phyloP scores from a whole-genome alignment of 2,797 vertebrate species.

The Falco naumanni region DNA sequence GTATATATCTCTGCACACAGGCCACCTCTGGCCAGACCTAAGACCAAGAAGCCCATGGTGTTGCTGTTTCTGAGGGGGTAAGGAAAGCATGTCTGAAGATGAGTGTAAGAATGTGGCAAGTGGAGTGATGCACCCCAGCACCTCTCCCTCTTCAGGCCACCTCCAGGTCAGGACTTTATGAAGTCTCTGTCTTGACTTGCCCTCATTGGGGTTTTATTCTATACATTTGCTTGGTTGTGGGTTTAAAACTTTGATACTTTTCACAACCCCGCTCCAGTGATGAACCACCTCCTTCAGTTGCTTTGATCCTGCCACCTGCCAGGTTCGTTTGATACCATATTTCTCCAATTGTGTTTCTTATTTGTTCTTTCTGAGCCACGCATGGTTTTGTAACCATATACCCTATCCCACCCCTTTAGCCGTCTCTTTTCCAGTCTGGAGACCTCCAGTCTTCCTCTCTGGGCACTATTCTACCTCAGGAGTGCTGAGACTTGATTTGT shows the following conservation, averaged over 20 bases:
- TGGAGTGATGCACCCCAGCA: accelerated
- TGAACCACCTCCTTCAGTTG: background rate
- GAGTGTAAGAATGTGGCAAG: background rate
- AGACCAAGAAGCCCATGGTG: no score
- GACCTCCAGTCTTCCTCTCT: background rate
- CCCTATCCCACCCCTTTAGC: background rate
- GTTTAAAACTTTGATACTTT: background rate
- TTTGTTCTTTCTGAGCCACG: background rate
- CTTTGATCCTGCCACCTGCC: background rate
- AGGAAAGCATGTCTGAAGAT: background rate
- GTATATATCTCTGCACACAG: background rate
- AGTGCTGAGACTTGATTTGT: background rate
- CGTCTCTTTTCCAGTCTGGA: background rate
- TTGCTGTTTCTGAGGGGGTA: background rate
- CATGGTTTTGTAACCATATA: background rate
- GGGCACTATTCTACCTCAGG: background rate
- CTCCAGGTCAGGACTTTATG: background rate
- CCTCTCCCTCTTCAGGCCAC: background rate
- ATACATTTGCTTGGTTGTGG: background rate
- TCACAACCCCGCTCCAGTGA: background rate
- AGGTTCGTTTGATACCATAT: accelerated
- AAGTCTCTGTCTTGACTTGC: background rate
- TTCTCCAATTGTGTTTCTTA: background rate
- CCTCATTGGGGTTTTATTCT: background rate
- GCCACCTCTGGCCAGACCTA: background rate